phyloP scores from a whole-genome alignment of 1,140 invertebrate species.

The Platyscapa corneri region DNA sequence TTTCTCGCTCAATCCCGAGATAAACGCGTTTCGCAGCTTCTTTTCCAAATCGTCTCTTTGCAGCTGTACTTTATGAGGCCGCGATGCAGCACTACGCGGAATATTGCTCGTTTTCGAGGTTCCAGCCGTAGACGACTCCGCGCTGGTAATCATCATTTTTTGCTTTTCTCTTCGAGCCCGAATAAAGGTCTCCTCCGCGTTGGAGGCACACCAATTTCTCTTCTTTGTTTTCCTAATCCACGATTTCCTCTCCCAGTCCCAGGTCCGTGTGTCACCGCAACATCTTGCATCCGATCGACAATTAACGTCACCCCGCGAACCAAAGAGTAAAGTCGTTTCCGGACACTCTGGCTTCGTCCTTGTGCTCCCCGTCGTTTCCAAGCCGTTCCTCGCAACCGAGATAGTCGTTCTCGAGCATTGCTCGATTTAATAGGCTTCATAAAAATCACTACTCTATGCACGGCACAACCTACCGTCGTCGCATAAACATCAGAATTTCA shows the following conservation, averaged over 20 bases:
- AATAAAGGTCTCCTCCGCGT: background rate
- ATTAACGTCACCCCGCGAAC: background rate
- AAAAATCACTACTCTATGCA: background rate
- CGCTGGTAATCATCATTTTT: background rate
- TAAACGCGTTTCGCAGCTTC: background rate
- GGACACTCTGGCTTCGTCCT: too few relatives aligned
- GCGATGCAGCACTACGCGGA: background rate
- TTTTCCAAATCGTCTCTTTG: background rate
- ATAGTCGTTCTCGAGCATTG: too few relatives aligned
- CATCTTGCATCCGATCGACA: too few relatives aligned
- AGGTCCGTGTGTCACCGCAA: too few relatives aligned
- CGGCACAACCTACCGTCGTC: too few relatives aligned
- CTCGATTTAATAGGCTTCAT: background rate
- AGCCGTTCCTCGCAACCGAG: too few relatives aligned
- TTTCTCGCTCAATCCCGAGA: background rate
- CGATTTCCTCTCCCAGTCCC: background rate
- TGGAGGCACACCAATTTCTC: background rate
- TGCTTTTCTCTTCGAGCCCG: background rate
- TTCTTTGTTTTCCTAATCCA: background rate
- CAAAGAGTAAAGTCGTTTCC: too few relatives aligned
- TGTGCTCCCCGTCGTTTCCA: too few relatives aligned
- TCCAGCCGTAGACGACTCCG: background rate
- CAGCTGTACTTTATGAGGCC: background rate
- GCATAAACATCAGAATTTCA: too few relatives aligned
- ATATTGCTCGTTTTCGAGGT: background rate